Evolutionary conservation across 2,888 invertebrate genomes (phyloP), one percentile per base, ranked within the genome.

Genomic region (Metopia argyrocephala): DNA sequence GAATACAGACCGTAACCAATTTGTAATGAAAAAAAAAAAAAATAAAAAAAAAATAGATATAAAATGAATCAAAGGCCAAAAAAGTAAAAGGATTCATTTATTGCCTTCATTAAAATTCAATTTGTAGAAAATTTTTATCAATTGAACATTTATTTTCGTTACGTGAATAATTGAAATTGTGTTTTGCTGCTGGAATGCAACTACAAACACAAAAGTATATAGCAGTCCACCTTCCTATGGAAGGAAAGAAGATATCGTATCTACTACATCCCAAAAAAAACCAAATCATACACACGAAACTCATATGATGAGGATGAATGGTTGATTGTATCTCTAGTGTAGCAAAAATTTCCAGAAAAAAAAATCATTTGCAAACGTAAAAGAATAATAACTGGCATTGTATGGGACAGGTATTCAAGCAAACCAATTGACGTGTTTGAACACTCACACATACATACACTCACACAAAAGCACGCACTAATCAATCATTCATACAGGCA

Each of bases 81-180:
- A 1, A 38, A 38, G 38, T 18, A 23, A 62, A 21, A 56, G 68
- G 31, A 76, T 62, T 7, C n/a, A 46, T 9, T 12, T 69, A 61
- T 46, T 61, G 45, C 5, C 28, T 52, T 61, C 68, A 66, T 66
- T 45, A 75, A 75, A 68, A 75, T 62, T 61, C 18, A 76, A 76
- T 76, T 62, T 31, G 28, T 76, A 21, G 46, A 28, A 54, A 68
- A 76, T 68, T 62, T 54, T 54, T 46, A 68, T 54, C 27, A 46
- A 38, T 38, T 25, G 50, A 45, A 66, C 23, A 54, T 54, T 54
- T 75, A 76, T 69, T 23, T 62, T 12, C 5, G 28, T 62, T 68
- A 68, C 68, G 68, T 76, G 62, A 68, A 68, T 54, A 28, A 62
- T 66, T 25, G 1, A 3, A 6, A 38, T 12, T 38, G 38, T 38